phyloP scores from a whole-genome alignment of 2,888 invertebrate genomes.

The Drosophila ezoana region DNA sequence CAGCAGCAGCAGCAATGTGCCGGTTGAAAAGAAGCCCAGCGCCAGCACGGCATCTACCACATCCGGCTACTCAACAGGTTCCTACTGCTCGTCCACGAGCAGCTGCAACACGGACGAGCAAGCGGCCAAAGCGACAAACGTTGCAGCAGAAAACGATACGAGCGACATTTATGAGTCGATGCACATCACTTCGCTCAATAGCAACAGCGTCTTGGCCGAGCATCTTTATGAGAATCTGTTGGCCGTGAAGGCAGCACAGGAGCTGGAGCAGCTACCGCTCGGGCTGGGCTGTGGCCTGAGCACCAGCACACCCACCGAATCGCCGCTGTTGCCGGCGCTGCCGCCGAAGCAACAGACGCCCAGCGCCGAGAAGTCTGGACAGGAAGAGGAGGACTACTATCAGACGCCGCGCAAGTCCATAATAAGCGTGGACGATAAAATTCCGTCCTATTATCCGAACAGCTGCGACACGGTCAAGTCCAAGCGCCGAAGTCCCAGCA shows the following conservation, averaged over 20 bases:
- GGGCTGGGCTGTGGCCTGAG: slow-evolving; percentile 53
- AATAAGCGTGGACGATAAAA: slow-evolving; percentile 84
- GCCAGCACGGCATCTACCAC: slow-evolving; percentile 70
- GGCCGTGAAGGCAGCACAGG: slow-evolving; percentile 80
- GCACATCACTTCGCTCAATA: slow-evolving; percentile 56
- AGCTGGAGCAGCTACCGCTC: slow-evolving; percentile 62
- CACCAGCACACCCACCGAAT: slow-evolving; percentile 83
- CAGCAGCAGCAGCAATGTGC: neutral
- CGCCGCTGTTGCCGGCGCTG: slow-evolving; percentile 65
- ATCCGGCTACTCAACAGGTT: slow-evolving; percentile 81
- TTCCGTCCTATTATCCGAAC: slow-evolving; percentile 85
- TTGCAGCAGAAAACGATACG: slow-evolving; percentile 44
- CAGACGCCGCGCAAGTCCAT: slow-evolving; percentile 83
- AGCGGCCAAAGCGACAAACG: slow-evolving; percentile 7
- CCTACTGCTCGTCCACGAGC: slow-evolving; percentile 74
- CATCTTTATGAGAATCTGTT: slow-evolving; percentile 83
- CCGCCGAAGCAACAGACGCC: slow-evolving; percentile 59
- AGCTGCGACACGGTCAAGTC: slow-evolving; percentile 81
- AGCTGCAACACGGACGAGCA: slow-evolving; percentile 67
- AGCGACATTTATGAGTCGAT: slow-evolving; percentile 82
- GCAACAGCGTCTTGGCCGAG: slow-evolving; percentile 63
- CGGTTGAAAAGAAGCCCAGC: slow-evolving; percentile 38
- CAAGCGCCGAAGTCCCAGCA: slow-evolving; percentile 73
- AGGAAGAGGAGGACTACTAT: slow-evolving; percentile 76
- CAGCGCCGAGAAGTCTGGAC: slow-evolving; percentile 10